Percentiles rank a stretch among this genome's conserved stretches.
Evolutionary conservation across 2,113 vertebrate genomes (phyloP).

Genomic region (Pachycephala philippinensis): DNA sequence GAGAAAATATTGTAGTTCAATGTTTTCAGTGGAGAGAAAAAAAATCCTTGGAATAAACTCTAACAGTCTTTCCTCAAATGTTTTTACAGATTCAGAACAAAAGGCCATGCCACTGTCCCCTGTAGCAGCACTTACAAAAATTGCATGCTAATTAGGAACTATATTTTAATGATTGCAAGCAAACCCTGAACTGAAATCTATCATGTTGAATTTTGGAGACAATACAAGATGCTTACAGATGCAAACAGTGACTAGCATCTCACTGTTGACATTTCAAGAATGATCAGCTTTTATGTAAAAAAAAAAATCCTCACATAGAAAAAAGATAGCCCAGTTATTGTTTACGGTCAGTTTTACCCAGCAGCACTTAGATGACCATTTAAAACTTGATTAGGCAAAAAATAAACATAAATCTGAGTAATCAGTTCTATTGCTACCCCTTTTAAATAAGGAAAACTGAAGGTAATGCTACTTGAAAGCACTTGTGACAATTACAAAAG

Average conservation of each 20-base stretch:
- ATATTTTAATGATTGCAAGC: background rate
- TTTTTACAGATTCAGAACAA: background rate
- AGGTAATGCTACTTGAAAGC: background rate
- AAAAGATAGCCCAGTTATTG: background rate
- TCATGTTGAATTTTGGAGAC: background rate
- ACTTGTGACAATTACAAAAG: background rate
- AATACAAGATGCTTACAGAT: background rate
- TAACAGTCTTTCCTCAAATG: background rate
- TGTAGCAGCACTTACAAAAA: accelerated
- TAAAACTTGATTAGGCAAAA: background rate
- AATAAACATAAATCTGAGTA: background rate
- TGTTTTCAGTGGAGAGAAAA: background rate
- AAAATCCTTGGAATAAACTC: background rate
- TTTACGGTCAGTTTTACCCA: background rate
- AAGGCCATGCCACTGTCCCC: background rate
- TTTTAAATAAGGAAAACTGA: background rate
- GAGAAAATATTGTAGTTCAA: background rate
- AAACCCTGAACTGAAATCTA: background rate
- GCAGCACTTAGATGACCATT: background rate
- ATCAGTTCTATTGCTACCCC: background rate
- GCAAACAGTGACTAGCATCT: background rate
- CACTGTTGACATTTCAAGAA: background rate
- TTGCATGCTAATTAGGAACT: background rate
- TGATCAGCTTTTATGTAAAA: background rate
- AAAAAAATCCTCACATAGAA: background rate